Evolutionary conservation across 1,140 invertebrate species (phyloP).

Genomic region (Daktulosphaira vitifoliae): DNA sequence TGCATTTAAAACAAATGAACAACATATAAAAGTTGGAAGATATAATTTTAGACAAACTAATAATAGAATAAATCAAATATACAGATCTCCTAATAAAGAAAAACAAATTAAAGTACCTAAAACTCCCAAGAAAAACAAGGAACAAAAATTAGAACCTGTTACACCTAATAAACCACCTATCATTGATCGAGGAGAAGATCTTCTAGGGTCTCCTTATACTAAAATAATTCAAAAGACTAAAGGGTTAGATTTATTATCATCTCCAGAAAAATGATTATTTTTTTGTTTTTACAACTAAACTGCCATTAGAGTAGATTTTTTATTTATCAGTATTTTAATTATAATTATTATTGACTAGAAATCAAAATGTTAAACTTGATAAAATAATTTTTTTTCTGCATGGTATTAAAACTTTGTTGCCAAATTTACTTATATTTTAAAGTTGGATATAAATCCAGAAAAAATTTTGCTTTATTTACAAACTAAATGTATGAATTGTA

Average conservation of each 20-base stretch:
- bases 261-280: conserved; percentile 3
- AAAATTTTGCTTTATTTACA: too few species aligned
- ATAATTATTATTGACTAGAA: too few species aligned
- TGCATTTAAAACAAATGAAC: conserved; percentile 28
- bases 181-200: conserved; percentile 6
- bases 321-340: too few species aligned
- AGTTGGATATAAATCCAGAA: too few species aligned
- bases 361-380: too few species aligned
- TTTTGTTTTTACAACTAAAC: too few species aligned
- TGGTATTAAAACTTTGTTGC: too few species aligned
- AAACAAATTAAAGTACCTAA: background rate
- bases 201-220: conserved; percentile 22
- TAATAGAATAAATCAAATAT: conserved; percentile 9
- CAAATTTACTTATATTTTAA: too few species aligned
- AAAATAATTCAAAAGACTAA: conserved; percentile 26
- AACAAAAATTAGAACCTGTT: background rate
- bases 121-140: conserved; percentile 13
- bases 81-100: conserved; percentile 3
- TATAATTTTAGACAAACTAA: conserved; percentile 23
- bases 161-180: conserved; percentile 18
- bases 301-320: too few species aligned
- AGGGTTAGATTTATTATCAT: conserved; percentile 15
- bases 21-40: background rate
- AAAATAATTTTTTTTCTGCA: too few species aligned
- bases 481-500: too few species aligned